These are phyloP conservation scores for Kuschelorhynchus macadamiae DNA, from an alignment of 2,888 invertebrate species.

Conservation along the genomic window DNA sequence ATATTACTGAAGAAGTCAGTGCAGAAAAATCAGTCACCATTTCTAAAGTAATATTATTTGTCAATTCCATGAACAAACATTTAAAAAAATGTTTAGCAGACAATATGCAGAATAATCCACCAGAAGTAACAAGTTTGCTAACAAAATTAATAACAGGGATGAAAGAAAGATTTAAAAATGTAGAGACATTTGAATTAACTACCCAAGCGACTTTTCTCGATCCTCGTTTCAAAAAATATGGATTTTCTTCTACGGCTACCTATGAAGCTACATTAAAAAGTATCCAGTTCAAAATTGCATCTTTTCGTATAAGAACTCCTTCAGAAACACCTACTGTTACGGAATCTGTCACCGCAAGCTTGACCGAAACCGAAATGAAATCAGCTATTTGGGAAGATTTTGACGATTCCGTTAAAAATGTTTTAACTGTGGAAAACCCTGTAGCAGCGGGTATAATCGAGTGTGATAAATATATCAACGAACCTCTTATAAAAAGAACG, in stretches of 20 bases:
- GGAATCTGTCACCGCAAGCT: conserved; percentile 9
- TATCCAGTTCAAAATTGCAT: conserved; percentile 32
- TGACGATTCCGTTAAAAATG: conserved; percentile 29
- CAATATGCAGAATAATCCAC: no score
- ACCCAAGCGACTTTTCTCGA: conserved; percentile 38
- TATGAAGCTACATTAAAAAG: conserved; percentile 33
- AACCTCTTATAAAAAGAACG: no score
- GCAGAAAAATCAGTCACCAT: no score
- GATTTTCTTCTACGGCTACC: conserved; percentile 17
- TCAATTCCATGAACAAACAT: no score
- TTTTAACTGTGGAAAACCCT: conserved; percentile 32
- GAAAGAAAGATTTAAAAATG: conserved; percentile 30
- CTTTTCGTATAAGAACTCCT: conserved; percentile 6
- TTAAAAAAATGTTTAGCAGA: no score
- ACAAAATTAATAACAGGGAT: conserved; percentile 6
- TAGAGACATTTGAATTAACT: conserved; percentile 22
- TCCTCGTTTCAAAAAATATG: conserved; percentile 36
- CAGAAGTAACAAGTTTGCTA: no score
- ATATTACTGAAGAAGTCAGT: no score
- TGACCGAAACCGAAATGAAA: conserved; percentile 18
- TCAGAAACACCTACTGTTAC: conserved; percentile 1
- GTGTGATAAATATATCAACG: no score
- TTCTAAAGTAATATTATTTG: no score
- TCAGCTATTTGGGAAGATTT: conserved; percentile 26
- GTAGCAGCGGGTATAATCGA: no score